Base-by-base conservation (phyloP, 1,140 invertebrate genomes). In the Linepithema humile region DNA sequence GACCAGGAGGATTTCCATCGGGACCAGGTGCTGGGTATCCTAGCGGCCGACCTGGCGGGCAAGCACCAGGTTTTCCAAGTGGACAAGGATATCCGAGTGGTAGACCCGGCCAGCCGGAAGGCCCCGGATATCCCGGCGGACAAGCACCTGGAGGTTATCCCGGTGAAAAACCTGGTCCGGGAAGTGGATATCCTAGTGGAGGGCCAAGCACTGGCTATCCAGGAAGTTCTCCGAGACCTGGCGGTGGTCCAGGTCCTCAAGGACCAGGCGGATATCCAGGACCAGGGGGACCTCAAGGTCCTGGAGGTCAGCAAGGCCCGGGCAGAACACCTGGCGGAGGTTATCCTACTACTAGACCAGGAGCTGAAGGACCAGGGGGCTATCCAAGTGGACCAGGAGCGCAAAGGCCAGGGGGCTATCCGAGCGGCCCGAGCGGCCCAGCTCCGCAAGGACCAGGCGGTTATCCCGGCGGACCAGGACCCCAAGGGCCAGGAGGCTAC, bases 101-200 rank as follows among this genome's bases (percentile, higher is more conserved):
- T 50, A 78, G 89, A 84, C 74, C 78, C 0, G 10, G 59, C 48
- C 50, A 60, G 40, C 59, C 89, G 23, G 50, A 72, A 59, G 83
- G 88, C n/a, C n/a, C n/a, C 67, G 86, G 88, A 48, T 91, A 89
- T 87, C 89, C 92, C 12, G 82, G 87, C n/a, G 74, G 84, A 55
- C 85, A 90, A 67, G 85, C 89, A 40, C 91, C 90, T 88, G 85
- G 85, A 88, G 84, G 87, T 82, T 65, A 85, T 85, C 85, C 85
- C 26, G 35, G 83, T 43, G 83, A 60, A 83, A 92, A 86, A 32
- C 90, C 84, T 60, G 55, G 82, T n/a, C 74, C 78, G 38, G 87
- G 82, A 84, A 82, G 45, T 86, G 84, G 65, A 82, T 90, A 75
- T 77, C 86, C 90, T 48, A 75, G 82, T 59, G 77, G 85, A 80